Percentiles rank a stretch among this genome's conserved stretches.
Conservation (phyloP, 2,888 invertebrate genomes). For the Bruchidius siliquastri region DNA sequence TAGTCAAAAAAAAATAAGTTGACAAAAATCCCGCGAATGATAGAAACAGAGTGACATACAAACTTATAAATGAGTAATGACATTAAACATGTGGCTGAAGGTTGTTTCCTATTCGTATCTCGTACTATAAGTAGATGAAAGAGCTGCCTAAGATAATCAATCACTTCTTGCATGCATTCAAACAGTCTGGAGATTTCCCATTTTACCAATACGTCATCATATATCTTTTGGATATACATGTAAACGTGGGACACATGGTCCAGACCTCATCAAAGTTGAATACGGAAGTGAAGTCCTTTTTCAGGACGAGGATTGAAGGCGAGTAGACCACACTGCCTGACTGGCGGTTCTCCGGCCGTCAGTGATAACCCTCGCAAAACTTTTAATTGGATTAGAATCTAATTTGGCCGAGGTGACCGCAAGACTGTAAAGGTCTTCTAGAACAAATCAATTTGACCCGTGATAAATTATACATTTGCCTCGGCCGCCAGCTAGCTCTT, state of each 20-base stretch:
- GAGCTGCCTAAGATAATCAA: too few relatives aligned
- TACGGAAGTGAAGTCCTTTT: conserved; percentile 16
- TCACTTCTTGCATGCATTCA: too few relatives aligned
- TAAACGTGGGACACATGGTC: not conserved
- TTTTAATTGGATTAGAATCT: conserved; percentile 52
- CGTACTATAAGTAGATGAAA: too few relatives aligned
- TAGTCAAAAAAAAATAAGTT: too few relatives aligned
- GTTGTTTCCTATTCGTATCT: too few relatives aligned
- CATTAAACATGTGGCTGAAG: too few relatives aligned
- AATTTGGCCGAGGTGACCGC: conserved; percentile 37
- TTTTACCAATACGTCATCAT: too few relatives aligned
- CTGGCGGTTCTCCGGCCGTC: not conserved
- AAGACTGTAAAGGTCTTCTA: conserved; percentile 24
- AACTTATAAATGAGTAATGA: too few relatives aligned
- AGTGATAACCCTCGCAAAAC: conserved; percentile 41
- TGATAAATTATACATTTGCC: conserved; percentile 35
- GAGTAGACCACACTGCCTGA: conserved; percentile 11
- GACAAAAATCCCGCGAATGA: too few relatives aligned
- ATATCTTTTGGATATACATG: too few relatives aligned
- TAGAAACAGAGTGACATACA: too few relatives aligned
- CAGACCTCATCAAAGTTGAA: conserved; percentile 15
- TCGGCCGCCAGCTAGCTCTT: conserved; percentile 12
- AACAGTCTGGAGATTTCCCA: too few relatives aligned
- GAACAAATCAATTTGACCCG: conserved; percentile 44
- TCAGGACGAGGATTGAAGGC: conserved; percentile 10